Evolutionary conservation across 2,888 invertebrate genomes (phyloP), one percentile per base, ranked within the genome.

Genomic region (Xylocampa areola): DNA sequence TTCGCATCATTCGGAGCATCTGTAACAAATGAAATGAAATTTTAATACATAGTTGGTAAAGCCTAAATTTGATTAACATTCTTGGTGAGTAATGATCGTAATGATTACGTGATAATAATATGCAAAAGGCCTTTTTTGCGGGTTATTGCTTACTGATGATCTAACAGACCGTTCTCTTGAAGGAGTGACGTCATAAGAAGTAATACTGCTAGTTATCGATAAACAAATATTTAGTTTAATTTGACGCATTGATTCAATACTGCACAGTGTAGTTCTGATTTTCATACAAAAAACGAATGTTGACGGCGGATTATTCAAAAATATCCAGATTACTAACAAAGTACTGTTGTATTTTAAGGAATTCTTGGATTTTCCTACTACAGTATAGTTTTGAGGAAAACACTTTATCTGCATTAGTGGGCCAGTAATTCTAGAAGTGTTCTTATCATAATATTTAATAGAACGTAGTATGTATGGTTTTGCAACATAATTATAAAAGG

Each of bases 1-100:
- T 96, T 95, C 90, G 96, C 96, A 94, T 97, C 97, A 92, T 95
- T 96, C 60, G 97, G 97, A 82, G 96, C 97, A 95, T 97, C 97
- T 97, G 96, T 33, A 97, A 97, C 83, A 92, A 93, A 79, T 77
- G 63, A 84, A 84, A 78, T 51, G 2, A 50, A 55, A 71, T 73
- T 73, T 73, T 77, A 63, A 43, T 2, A 13, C 10, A 8, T 2
- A 0, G 0, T 0, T 0, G 0, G 7, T 35, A 65, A 60, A 23
- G 5, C n/a, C 11, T 21, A 51, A 48, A 40, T 10, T 51, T 19
- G 23, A 13, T 47, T 35, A 8, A 21, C 4, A 39, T 7, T 36
- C 1, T 45, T 17, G 21, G 16, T 30, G 14, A 32, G 14, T 49
- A 44, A 67, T 60, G 33, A 13, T 44, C 10, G 25, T 54, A 39